Evolutionary conservation across 1,140 invertebrate species (phyloP).

Genomic region (Heliconius melpomene): DNA sequence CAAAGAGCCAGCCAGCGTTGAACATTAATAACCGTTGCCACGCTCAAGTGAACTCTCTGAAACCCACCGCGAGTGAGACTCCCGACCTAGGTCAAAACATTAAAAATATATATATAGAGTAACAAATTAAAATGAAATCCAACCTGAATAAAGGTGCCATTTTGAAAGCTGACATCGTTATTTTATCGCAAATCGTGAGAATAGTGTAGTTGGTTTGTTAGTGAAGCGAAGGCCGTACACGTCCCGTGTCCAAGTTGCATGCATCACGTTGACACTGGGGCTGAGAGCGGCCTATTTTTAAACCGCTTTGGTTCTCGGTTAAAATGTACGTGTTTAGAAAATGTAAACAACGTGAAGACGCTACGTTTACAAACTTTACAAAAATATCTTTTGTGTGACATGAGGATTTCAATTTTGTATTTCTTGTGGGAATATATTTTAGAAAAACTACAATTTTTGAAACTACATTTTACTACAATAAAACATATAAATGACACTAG

Average conservation of each 20-base stretch:
- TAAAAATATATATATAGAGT: neutral
- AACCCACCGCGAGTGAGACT: no score
- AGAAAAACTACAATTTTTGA: neutral
- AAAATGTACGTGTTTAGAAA: slow-evolving; percentile 38
- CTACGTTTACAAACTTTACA: slow-evolving; percentile 23
- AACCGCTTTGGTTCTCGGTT: slow-evolving; percentile 34
- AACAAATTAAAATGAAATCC: slow-evolving; percentile 2
- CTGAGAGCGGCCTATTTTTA: slow-evolving; percentile 40
- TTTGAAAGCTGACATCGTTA: slow-evolving; percentile 10
- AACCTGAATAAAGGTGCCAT: slow-evolving; percentile 12
- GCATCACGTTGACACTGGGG: slow-evolving; percentile 25
- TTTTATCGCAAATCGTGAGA: slow-evolving; percentile 13
- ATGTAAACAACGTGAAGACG: slow-evolving; percentile 29
- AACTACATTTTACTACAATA: neutral
- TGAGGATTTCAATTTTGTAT: neutral
- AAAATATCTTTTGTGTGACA: slow-evolving; percentile 14
- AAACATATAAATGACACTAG: no score
- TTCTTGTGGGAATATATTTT: neutral
- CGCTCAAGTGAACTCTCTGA: slow-evolving; percentile 30
- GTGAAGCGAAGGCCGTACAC: slow-evolving; percentile 11
- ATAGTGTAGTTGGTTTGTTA: slow-evolving; percentile 1
- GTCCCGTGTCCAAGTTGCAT: slow-evolving; percentile 26
- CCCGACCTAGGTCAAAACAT: slow-evolving; percentile 1
- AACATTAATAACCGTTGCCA: slow-evolving; percentile 67
- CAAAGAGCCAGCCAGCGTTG: slow-evolving; percentile 56